Base-by-base conservation (phyloP, 2,113 vertebrate species). In the Neodon shergylaensis region DNA sequence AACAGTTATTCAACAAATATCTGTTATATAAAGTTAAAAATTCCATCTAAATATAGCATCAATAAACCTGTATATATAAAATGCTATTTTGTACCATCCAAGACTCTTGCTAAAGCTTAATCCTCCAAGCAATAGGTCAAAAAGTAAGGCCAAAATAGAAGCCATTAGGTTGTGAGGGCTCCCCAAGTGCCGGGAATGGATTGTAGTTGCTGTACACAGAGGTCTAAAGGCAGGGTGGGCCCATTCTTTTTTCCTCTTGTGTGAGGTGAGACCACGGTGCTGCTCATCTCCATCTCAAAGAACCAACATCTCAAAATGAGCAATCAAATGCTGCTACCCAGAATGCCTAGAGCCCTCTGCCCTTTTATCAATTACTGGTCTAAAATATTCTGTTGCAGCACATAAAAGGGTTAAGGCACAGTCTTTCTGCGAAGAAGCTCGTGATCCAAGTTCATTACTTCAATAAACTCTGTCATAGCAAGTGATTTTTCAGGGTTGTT, bases 41-140 rank as follows among this genome's bases (percentile, higher is more conserved):
- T 10, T 65, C 14, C 2, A 84, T 19, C 52, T 90, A 83, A 95
- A 92, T 88, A 90, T 77, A 94, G n/a, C 94, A 91, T 88, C 70
- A 90, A 14, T 77, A 94, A 89, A 87, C 94, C 22, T 44, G 39
- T 14, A 12, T 36, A 88, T 36, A 58, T 13, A 12, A 91, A 78
- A 24, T 47, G 4, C 44, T 65, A 87, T 76, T 92, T 88, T 58
- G 31, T 49, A 26, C 8, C 33, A 39, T 24, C 44, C 33, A 76
- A 82, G 58, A 83, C 12, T 61, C 90, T 76, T 68, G 31, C 33
- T 95, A 68, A 92, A 88, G 88, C 10, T 54, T 44, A 58, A 82
- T 74, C n/a, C 77, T 39, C 54, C 66, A 92, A 49, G 13, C n/a
- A 74, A 74, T 4, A 49, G 12, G 54, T 47, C 76, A 28, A 11